These are phyloP conservation scores for Periparus ater DNA, from an alignment of 2,797 vertebrate genomes.

Conservation along the genomic window DNA sequence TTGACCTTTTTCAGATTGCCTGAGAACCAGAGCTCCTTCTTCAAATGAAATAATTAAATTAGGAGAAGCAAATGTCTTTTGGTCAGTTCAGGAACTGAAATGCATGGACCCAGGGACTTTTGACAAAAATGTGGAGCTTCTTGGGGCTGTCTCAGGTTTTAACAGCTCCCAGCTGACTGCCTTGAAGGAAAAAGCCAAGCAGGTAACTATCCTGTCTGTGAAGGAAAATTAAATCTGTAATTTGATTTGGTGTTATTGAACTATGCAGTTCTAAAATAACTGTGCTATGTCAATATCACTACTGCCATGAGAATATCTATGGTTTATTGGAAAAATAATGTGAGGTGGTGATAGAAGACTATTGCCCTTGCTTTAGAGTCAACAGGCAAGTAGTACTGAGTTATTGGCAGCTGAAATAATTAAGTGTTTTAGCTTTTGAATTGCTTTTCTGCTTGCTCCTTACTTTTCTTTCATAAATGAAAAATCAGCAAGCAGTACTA, in stretches of 20 bases:
- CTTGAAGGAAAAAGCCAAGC: slow-evolving; percentile 79
- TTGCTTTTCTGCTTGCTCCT: slow-evolving; percentile 18
- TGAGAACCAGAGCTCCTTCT: slow-evolving; percentile 62
- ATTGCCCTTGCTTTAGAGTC: background rate
- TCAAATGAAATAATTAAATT: slow-evolving; percentile 73
- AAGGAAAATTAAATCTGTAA: slow-evolving; percentile 2
- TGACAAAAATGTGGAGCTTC: slow-evolving; percentile 72
- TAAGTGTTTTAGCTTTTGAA: background rate
- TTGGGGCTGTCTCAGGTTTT: slow-evolving; percentile 73
- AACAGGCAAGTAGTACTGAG: background rate
- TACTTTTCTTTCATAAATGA: background rate
- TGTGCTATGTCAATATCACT: slow-evolving; percentile 4
- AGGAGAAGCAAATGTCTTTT: slow-evolving; percentile 78
- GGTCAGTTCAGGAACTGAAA: slow-evolving; percentile 72
- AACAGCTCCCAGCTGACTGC: slow-evolving; percentile 67
- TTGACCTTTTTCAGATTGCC: slow-evolving; percentile 69
- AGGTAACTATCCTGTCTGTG: slow-evolving; percentile 60
- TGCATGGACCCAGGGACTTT: slow-evolving; percentile 76
- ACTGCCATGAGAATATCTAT: background rate
- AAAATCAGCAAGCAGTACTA: background rate
- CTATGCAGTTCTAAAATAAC: slow-evolving; percentile 36
- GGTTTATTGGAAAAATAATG: slow-evolving; percentile 34
- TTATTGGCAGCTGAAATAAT: background rate
- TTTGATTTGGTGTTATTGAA: slow-evolving; percentile 43
- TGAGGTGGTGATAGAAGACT: background rate